phyloP scores from a whole-genome alignment of 2,113 vertebrate genomes.

The Microtus pennsylvanicus region DNA sequence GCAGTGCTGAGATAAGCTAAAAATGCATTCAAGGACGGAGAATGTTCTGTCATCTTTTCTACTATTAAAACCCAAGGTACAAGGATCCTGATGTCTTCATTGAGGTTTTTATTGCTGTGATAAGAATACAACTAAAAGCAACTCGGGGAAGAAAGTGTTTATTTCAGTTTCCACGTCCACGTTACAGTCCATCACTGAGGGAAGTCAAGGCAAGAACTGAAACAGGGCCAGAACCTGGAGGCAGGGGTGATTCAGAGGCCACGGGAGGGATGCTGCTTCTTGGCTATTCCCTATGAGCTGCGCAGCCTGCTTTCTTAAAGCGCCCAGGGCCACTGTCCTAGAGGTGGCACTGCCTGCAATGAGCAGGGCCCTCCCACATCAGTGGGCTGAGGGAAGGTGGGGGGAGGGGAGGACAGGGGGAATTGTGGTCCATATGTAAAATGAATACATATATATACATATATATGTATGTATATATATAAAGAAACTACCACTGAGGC shows the following conservation, averaged over 20 bases:
- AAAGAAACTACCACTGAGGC: no score
- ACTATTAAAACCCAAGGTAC: background rate
- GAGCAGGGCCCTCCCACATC: background rate
- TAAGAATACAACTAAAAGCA: background rate
- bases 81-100: background rate
- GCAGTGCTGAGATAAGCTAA: no score
- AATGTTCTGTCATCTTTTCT: background rate
- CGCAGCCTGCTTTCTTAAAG: background rate
- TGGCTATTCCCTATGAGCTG: background rate
- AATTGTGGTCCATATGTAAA: no score
- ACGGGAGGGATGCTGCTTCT: no score
- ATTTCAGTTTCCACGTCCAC: background rate
- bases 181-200: background rate
- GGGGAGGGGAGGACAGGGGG: no score
- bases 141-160: background rate
- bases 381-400: background rate
- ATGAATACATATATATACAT: no score
- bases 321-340: fast-evolving
- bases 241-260: background rate
- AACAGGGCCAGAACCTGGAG: background rate
- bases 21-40: background rate
- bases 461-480: no score
- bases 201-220: background rate
- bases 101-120: background rate
- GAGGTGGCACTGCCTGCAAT: no score